Conservation (phyloP, 2,797 vertebrate species). For the Bucorvus abyssinicus region DNA sequence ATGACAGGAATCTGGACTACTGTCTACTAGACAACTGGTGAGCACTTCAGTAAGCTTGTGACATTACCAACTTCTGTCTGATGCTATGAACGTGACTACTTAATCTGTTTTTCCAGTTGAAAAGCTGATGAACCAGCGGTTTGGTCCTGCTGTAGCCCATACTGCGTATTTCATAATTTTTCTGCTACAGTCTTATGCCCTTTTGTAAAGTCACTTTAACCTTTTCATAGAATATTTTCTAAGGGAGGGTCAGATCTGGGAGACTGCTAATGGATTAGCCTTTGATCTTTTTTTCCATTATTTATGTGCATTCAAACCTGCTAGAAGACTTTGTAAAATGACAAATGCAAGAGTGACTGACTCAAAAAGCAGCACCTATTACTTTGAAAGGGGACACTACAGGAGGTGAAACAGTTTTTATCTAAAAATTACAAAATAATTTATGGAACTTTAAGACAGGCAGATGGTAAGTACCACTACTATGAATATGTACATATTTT, state of each 20-base stretch:
- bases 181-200: neutral
- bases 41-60: neutral
- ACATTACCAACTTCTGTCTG: neutral
- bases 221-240: conserved; percentile 1
- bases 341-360: neutral
- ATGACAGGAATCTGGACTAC: neutral
- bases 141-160: neutral
- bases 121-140: neutral
- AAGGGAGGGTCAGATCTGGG: neutral
- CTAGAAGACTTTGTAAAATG: neutral
- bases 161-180: neutral
- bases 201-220: neutral
- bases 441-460: neutral
- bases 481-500: neutral
- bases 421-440: neutral
- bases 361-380: neutral
- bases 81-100: neutral
- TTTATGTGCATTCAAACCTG: neutral
- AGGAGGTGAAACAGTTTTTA: neutral
- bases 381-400: neutral
- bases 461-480: neutral
- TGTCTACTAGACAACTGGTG: neutral
- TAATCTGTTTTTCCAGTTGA: neutral
- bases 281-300: conserved; percentile 31
- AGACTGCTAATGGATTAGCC: neutral